Conservation (phyloP, 2,113 vertebrate genomes). For the Tetraodon nigroviridis region DNA sequence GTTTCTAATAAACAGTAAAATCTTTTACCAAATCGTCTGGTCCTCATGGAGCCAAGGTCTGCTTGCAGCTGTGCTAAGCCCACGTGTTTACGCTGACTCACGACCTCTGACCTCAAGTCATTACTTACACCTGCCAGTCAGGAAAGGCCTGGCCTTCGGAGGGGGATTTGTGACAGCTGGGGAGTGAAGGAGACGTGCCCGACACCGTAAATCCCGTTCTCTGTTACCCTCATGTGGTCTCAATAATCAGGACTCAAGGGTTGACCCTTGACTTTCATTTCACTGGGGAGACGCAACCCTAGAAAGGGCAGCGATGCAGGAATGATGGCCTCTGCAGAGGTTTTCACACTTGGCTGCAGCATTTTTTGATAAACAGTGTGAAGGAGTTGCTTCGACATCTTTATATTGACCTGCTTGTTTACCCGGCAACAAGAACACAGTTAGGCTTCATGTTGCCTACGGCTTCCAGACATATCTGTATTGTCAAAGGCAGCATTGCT, state of each 20-base stretch:
- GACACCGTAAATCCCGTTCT: slow-evolving; percentile 52
- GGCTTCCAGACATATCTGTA: not conserved
- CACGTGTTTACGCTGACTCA: slow-evolving; percentile 49
- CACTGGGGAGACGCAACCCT: slow-evolving; percentile 28
- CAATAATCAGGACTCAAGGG: slow-evolving; percentile 67
- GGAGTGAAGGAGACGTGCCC: slow-evolving; percentile 60
- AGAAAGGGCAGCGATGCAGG: slow-evolving; percentile 16
- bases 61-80: slow-evolving; percentile 62
- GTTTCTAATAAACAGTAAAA: slow-evolving; percentile 3
- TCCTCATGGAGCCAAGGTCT: slow-evolving; percentile 25
- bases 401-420: too few species aligned
- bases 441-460: too few species aligned
- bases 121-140: slow-evolving; percentile 74
- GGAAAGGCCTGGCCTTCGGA: slow-evolving; percentile 33
- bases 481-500: slow-evolving; percentile 30
- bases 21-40: slow-evolving; percentile 21
- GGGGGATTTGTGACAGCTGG: slow-evolving; percentile 64
- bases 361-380: too few species aligned
- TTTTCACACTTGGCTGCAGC: not conserved
- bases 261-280: slow-evolving; percentile 62
- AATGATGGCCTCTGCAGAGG: slow-evolving; percentile 6
- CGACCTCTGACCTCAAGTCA: slow-evolving; percentile 60
- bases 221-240: slow-evolving; percentile 34
- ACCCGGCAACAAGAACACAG: too few species aligned
- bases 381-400: too few species aligned